Evolutionary conservation across 2,888 invertebrate species (phyloP).

Genomic region (Germaria angustata): DNA sequence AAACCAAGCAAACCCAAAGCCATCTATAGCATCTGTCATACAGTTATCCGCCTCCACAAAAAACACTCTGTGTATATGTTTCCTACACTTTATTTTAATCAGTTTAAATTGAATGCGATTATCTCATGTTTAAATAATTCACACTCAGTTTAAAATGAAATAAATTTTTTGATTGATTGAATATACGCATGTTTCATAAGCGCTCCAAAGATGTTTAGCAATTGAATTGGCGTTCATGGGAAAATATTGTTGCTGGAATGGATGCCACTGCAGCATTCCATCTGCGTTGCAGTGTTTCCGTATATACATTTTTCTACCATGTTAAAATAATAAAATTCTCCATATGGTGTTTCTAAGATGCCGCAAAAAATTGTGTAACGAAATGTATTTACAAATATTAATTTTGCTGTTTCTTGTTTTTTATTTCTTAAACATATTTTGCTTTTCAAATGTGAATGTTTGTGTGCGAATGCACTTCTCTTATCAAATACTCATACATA

Average conservation of each 20-base stretch:
- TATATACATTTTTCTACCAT: not conserved
- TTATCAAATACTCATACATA: not conserved
- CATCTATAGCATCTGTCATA: too few relatives aligned
- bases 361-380: constrained; percentile 24
- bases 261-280: not conserved
- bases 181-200: not conserved
- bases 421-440: too few relatives aligned
- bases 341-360: constrained; percentile 24
- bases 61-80: too few relatives aligned
- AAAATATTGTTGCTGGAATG: not conserved
- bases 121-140: not conserved
- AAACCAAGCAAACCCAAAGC: too few relatives aligned
- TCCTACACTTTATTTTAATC: too few relatives aligned
- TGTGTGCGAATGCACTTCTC: not conserved
- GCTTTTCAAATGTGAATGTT: not conserved
- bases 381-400: constrained; percentile 11
- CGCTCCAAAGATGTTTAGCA: not conserved
- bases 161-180: not conserved
- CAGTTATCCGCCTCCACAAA: too few relatives aligned
- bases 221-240: constrained; percentile 1
- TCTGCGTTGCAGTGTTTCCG: not conserved
- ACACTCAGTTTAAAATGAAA: not conserved
- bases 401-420: not conserved
- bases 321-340: constrained; percentile 9
- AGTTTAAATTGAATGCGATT: too few relatives aligned